Evolutionary conservation across 2,888 invertebrate species (phyloP).

Genomic region (Deladenus siricidicola): DNA sequence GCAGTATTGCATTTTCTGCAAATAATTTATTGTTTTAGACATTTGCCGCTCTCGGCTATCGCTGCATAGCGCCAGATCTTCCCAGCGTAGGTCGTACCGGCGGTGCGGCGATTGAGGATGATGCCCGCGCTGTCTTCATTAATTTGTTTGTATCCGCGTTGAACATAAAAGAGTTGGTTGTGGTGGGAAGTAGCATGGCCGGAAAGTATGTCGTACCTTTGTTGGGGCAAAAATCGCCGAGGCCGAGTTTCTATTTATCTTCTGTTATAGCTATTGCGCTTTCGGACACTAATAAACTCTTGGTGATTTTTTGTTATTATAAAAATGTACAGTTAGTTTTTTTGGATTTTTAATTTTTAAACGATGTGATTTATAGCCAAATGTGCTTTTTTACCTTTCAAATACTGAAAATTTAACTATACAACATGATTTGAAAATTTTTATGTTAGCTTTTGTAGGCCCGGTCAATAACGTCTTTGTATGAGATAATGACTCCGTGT

Average conservation of each 20-base stretch:
- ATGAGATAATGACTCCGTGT: slow-evolving; percentile 21
- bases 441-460: no score
- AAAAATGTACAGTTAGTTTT: no score
- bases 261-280: slow-evolving; percentile 22
- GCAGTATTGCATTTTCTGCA: no score
- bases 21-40: no score
- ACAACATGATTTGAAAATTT: no score
- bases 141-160: slow-evolving; percentile 9
- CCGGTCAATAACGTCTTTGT: neutral
- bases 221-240: slow-evolving; percentile 6
- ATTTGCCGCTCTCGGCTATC: slow-evolving; percentile 24
- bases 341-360: no score
- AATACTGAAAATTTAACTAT: neutral
- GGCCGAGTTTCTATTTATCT: slow-evolving; percentile 12
- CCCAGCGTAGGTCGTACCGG: slow-evolving; percentile 23
- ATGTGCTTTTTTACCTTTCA: neutral
- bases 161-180: slow-evolving; percentile 11
- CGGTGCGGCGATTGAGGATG: slow-evolving; percentile 16
- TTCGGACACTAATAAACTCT: slow-evolving; percentile 24
- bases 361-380: no score
- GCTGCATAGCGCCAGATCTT: slow-evolving; percentile 23
- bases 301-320: no score
- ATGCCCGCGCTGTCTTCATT: slow-evolving; percentile 12
- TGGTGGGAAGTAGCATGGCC: slow-evolving; percentile 25
- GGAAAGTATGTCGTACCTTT: slow-evolving; percentile 26